Percentiles rank a stretch among this genome's conserved stretches.
Evolutionary conservation across 2,888 invertebrate genomes (phyloP).

Genomic region (Cylloceria caligata): DNA sequence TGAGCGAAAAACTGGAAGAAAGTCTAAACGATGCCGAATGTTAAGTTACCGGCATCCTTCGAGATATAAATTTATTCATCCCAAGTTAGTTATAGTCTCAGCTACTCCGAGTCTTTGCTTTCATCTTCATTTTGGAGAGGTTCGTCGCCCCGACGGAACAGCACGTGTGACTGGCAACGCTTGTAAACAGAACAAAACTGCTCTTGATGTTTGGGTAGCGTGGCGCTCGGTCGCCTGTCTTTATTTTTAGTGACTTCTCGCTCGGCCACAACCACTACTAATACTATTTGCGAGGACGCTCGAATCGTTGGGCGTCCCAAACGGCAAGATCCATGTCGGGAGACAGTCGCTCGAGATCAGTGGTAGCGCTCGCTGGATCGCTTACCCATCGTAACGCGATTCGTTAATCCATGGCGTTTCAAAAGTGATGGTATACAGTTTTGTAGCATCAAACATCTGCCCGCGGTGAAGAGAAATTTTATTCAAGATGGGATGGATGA

Average conservation of each 20-base stretch:
- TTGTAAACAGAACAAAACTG: constrained; percentile 62
- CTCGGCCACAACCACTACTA: constrained; percentile 52
- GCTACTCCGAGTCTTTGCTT: neutral
- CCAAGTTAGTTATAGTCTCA: neutral
- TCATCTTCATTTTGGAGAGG: constrained; percentile 6
- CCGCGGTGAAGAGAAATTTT: neutral
- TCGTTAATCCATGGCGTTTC: constrained; percentile 16
- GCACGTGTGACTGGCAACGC: constrained; percentile 23
- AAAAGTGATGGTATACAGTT: constrained; percentile 14
- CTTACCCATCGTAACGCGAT: neutral
- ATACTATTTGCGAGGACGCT: constrained; percentile 42
- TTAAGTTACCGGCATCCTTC: neutral
- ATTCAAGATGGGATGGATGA: constrained; percentile 68
- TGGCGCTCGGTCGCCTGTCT: constrained; percentile 40
- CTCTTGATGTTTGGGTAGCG: constrained; percentile 9
- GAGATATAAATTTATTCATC: neutral
- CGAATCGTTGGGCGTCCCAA: constrained; percentile 39
- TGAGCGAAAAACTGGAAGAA: too few species aligned
- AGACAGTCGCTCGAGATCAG: constrained; percentile 47
- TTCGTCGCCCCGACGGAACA: neutral
- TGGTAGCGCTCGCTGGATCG: constrained; percentile 49
- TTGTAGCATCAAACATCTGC: neutral
- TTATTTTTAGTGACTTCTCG: constrained; percentile 69
- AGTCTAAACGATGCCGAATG: neutral
- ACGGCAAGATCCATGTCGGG: constrained; percentile 32